Evolutionary conservation across 2,113 vertebrate genomes (phyloP), one percentile per base, ranked within the genome.

Genomic region (Serinus canaria): DNA sequence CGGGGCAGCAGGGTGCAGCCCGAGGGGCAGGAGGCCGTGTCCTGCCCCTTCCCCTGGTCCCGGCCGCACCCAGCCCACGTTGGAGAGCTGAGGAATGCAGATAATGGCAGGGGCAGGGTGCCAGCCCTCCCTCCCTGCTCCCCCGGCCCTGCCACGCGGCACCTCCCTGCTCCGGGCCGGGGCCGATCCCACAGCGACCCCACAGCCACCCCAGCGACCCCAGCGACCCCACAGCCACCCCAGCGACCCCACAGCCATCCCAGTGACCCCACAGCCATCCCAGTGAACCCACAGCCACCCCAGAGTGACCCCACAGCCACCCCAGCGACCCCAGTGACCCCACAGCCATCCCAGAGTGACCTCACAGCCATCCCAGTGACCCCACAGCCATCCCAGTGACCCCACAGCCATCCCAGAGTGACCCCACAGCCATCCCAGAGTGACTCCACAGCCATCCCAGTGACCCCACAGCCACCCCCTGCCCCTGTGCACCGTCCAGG

Each of bases 51-150:
- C 76, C 74, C 53, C 56, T 2, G 39, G 14, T 50, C 6, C 0
- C 7, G 56, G 88, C 84, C 80, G 53, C 83, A 10, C 91, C 95
- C 91, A 83, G 80, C 83, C 92, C 70, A 24, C 31, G 15, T 24
- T 22, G 77, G 62, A 8, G 53, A n/a, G 91, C 95, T 93, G 94
- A 93, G 95, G 95, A 94, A 93, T 94, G 94, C 86, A 86, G 96
- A 95, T 94, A 97, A 92, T 90, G 96, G 83, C 39, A 46, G 95
- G 93, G 95, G 94, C 91, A 91, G 72, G 72, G 69, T 79, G 92
- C 94, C 96, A 93, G 66, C 78, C 24, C 72, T 47, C 35, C 77
- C 33, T 50, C 53, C 50, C 77, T 5, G 56, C 50, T 4, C 1
- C 28, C 76, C 17, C 37, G 49, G 83, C 49, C 72, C 56, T n/a